These are phyloP conservation scores for Candoia aspera DNA, from an alignment of 2,113 vertebrate species.

Conservation along the genomic window DNA sequence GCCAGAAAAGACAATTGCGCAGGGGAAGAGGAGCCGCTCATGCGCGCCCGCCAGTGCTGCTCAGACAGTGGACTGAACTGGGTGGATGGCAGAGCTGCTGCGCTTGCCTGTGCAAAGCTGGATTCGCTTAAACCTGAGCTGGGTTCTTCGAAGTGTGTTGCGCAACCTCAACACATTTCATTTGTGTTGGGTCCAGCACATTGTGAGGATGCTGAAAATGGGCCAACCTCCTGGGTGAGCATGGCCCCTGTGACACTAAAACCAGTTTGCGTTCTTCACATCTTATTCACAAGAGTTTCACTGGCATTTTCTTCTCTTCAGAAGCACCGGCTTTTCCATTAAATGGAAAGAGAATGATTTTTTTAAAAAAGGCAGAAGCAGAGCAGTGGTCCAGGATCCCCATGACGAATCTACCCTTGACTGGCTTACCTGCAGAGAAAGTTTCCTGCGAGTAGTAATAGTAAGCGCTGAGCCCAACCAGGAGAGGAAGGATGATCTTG, in stretches of 20 bases:
- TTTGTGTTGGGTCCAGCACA: background rate
- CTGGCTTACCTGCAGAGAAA: constrained; percentile 36
- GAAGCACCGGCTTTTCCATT: background rate
- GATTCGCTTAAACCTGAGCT: too few species aligned
- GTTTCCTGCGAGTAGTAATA: constrained; percentile 24
- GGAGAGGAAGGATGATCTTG: background rate
- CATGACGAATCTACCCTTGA: background rate
- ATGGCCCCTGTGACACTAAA: background rate
- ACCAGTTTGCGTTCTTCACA: background rate
- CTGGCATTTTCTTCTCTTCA: background rate
- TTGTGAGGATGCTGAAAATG: background rate
- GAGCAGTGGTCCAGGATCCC: background rate
- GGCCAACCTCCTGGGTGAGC: background rate
- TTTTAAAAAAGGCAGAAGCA: background rate
- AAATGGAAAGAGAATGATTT: background rate
- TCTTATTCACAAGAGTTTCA: background rate
- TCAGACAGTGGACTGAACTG: background rate
- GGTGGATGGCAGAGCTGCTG: background rate
- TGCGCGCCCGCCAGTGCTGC: background rate
- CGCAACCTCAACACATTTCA: background rate
- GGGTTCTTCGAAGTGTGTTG: background rate
- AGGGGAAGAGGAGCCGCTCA: background rate
- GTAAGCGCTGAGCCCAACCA: constrained; percentile 5
- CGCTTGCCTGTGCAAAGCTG: background rate
- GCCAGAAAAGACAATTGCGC: background rate